Conservation (phyloP, 2,113 vertebrate species). For the Crotophaga sulcirostris region DNA sequence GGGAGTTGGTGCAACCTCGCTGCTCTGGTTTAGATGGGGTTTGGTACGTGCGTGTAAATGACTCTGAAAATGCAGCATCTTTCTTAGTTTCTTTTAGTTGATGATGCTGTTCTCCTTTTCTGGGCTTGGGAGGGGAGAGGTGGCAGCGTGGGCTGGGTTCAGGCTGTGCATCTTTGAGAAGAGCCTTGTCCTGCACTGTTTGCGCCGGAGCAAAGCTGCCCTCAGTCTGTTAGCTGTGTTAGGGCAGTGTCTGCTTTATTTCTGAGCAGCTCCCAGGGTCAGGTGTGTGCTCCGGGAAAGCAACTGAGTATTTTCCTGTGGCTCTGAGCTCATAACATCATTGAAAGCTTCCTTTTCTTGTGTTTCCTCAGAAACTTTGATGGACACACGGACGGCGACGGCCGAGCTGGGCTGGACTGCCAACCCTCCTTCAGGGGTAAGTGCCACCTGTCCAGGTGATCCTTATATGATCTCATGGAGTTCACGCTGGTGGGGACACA, state of each 20-base stretch:
- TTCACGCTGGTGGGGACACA: rapidly evolving
- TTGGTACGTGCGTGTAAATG: not conserved
- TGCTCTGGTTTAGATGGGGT: not conserved
- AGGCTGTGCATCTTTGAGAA: not conserved
- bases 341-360: not conserved
- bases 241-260: not conserved
- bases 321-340: not conserved
- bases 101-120: not conserved
- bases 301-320: rapidly evolving
- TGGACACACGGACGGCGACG: conserved; percentile 97
- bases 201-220: not conserved
- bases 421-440: conserved; percentile 96
- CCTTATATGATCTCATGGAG: rapidly evolving
- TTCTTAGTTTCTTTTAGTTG: not conserved
- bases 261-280: not conserved
- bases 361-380: conserved; percentile 87
- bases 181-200: not conserved
- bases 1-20: not conserved
- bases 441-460: conserved; percentile 30
- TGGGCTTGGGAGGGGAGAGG: not conserved
- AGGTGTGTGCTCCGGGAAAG: not conserved
- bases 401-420: conserved; percentile 98
- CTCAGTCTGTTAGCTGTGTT: not conserved
- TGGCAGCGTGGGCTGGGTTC: not conserved
- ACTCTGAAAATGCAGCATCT: not conserved